These are phyloP conservation scores for Bothrops jararaca DNA, from an alignment of 2,113 vertebrate species.

Conservation along the genomic window DNA sequence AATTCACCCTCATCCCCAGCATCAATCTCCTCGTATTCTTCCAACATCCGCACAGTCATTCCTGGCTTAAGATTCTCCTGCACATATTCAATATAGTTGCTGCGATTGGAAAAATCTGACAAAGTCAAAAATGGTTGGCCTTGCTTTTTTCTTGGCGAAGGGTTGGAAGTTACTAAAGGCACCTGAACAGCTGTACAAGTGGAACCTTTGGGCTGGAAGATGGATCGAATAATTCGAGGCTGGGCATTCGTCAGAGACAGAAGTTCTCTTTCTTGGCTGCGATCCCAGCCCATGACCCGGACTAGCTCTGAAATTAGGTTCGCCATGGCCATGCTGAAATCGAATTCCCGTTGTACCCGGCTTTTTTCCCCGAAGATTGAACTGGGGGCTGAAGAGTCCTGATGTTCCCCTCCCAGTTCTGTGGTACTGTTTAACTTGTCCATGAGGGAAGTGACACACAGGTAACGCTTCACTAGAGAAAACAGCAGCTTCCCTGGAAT, in stretches of 20 bases:
- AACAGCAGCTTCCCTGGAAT: slow-evolving; percentile 94
- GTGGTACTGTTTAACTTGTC: slow-evolving; percentile 80
- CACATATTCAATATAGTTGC: slow-evolving; percentile 83
- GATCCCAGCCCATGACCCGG: slow-evolving; percentile 89
- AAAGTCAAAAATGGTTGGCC: slow-evolving; percentile 70
- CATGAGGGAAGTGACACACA: slow-evolving; percentile 89
- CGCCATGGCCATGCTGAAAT: slow-evolving; percentile 93
- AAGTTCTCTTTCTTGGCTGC: slow-evolving; percentile 54
- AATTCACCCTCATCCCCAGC: slow-evolving; percentile 84
- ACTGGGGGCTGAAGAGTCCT: slow-evolving; percentile 51
- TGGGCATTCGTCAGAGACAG: neutral
- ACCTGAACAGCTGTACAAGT: slow-evolving; percentile 36
- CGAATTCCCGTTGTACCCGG: slow-evolving; percentile 79
- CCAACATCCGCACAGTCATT: slow-evolving; percentile 87
- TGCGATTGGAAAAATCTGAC: slow-evolving; percentile 75
- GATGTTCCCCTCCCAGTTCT: slow-evolving; percentile 72
- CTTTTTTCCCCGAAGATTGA: slow-evolving; percentile 66
- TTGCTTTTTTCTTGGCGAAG: slow-evolving; percentile 67
- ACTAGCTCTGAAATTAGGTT: slow-evolving; percentile 89
- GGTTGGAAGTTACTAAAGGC: slow-evolving; percentile 15
- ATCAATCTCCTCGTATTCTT: slow-evolving; percentile 82
- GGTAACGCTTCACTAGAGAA: slow-evolving; percentile 88
- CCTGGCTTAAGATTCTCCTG: slow-evolving; percentile 80
- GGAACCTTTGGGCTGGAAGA: slow-evolving; percentile 80
- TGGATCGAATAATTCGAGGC: slow-evolving; percentile 71